These are phyloP conservation scores for Agrotis segetum DNA, from an alignment of 2,888 invertebrate species.

Conservation along the genomic window DNA sequence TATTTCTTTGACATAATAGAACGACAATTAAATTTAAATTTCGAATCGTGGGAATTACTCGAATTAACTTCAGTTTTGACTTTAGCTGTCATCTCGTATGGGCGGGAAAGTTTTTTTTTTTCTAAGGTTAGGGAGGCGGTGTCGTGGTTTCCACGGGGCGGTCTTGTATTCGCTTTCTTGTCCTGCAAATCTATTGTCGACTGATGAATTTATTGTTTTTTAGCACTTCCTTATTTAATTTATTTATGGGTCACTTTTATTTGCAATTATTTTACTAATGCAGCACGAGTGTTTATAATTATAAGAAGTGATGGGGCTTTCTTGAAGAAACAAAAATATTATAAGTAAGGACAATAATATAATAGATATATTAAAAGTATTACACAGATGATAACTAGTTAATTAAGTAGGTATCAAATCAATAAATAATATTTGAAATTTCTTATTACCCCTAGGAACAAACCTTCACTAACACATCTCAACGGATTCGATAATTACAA, in stretches of 20 bases:
- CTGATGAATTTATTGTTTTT: conserved; percentile 66
- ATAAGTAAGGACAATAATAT: too few species aligned
- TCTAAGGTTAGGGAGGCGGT: conserved; percentile 73
- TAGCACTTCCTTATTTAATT: conserved; percentile 57
- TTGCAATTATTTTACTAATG: conserved; percentile 35
- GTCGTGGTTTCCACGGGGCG: conserved; percentile 75
- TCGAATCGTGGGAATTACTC: conserved; percentile 86
- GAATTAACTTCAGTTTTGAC: conserved; percentile 85
- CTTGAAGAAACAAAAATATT: too few species aligned
- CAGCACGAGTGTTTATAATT: neutral
- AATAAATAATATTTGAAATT: neutral
- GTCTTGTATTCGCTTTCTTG: conserved; percentile 70
- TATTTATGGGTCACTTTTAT: conserved; percentile 50
- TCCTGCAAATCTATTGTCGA: conserved; percentile 66
- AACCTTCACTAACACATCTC: neutral
- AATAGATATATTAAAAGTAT: too few species aligned
- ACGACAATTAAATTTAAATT: conserved; percentile 88
- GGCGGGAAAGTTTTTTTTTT: conserved; percentile 77
- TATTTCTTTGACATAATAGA: conserved; percentile 88
- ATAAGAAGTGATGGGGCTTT: neutral
- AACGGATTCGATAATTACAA: neutral
- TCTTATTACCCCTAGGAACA: neutral
- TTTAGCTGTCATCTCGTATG: conserved; percentile 82
- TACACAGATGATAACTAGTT: neutral
- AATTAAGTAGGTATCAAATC: too few species aligned